Evolutionary conservation across 1,140 invertebrate genomes (phyloP).

Genomic region (Anadara kagoshimensis): DNA sequence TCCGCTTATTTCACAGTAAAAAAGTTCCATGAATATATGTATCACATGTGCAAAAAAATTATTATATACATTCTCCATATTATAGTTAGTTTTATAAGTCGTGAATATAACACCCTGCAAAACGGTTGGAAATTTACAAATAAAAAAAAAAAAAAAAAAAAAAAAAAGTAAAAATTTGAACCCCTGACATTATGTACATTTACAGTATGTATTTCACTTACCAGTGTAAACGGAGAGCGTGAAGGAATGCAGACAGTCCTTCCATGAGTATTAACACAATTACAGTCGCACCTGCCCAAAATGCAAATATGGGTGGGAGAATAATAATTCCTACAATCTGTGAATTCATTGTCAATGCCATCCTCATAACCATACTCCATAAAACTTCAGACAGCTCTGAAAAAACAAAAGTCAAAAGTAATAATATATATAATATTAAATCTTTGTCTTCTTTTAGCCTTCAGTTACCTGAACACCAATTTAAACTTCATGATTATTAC

Average conservation of each 20-base stretch:
- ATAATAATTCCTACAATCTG: conserved; percentile 71
- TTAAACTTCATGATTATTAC: background rate
- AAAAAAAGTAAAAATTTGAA: no score
- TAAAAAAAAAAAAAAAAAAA: no score
- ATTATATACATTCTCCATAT: no score
- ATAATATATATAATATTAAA: background rate
- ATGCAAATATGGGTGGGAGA: conserved; percentile 86
- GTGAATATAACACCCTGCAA: no score
- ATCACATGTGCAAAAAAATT: no score
- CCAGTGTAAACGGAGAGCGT: conserved; percentile 96
- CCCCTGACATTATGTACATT: no score
- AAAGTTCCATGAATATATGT: no score
- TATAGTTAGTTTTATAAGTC: no score
- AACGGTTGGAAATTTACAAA: no score
- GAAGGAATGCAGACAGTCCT: conserved; percentile 97
- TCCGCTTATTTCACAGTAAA: no score
- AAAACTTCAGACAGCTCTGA: conserved; percentile 97
- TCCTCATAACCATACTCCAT: conserved; percentile 95
- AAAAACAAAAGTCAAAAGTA: conserved; percentile 75
- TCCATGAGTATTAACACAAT: conserved; percentile 95
- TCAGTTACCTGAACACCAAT: background rate
- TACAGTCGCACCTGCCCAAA: conserved; percentile 91
- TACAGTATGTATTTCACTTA: conserved; percentile 78
- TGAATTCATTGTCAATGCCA: conserved; percentile 76
- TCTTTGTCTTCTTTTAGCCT: background rate